Base-by-base conservation (phyloP, 2,888 invertebrate species). In the Campaea margaritaria region DNA sequence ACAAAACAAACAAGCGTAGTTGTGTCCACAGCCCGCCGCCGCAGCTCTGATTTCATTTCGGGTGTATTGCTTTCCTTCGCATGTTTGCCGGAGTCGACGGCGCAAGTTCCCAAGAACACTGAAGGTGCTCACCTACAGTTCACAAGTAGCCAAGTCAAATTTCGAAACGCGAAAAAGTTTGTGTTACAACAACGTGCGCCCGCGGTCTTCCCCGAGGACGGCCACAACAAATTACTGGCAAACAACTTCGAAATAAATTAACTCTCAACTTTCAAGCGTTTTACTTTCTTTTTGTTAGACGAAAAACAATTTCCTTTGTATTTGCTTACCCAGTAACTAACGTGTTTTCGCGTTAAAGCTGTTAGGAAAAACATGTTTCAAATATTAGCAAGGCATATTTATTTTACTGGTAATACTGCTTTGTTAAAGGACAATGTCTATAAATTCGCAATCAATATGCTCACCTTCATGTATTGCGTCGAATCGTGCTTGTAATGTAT, bases 231-330 rank as follows among this genome's bases (percentile, higher is more conserved):
- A 90, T 90, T 89, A 89, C 89, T 83, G 83, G 83, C 87, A 88
- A 91, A 91, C 90, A 90, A 91, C 89, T 90, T 89, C 82, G 79
- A 89, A 90, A 90, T 90, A 90, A 91, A 91, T 91, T 90, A 89
- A 87, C 87, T 90, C 88, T 82, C 89, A 85, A 89, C 88, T 90
- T 89, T 88, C 82, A 85, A 89, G 83, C 86, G 86, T 89, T 90
- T 86, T 85, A 85, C 86, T 86, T 87, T 86, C 84, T 86, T 87
- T 86, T 82, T 83, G 82, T 82, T 78, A 74, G 80, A 78, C 76
- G 80, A 82, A 86, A 86, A 90, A 88, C 87, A 87, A 89, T 88
- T 89, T 87, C 79, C 85, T 87, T 88, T 86, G 85, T 83, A 75
- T 85, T 81, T 84, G 82, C 84, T 85, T 83, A 80, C 76, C 77